These are phyloP conservation scores for Gymnothorax reevesii DNA, from an alignment of 2,797 vertebrate genomes.

Conservation along the genomic window DNA sequence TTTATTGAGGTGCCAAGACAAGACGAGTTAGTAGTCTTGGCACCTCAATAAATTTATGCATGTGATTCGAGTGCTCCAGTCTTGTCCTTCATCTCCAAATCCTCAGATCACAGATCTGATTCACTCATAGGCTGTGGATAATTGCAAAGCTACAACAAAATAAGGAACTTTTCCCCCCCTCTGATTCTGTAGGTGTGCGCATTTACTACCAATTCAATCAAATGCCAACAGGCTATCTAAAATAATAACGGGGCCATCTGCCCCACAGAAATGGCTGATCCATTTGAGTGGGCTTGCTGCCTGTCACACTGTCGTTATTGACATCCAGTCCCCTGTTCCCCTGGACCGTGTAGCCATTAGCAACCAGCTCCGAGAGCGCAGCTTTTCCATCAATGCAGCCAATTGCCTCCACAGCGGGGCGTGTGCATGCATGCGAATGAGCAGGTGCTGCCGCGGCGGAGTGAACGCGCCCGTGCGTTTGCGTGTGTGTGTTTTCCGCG, in stretches of 20 bases:
- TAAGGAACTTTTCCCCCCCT: not conserved
- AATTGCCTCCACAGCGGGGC: constrained; percentile 38
- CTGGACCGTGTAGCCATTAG: constrained; percentile 49
- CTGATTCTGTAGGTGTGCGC: not conserved
- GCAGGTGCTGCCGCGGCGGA: constrained; percentile 36
- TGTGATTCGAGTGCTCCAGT: no score
- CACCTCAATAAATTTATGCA: no score
- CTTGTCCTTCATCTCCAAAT: not conserved
- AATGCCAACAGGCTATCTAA: not conserved
- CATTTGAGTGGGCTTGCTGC: constrained; percentile 12
- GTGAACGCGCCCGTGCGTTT: not conserved
- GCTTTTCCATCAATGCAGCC: constrained; percentile 37
- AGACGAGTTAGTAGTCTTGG: no score
- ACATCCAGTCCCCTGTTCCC: constrained; percentile 25
- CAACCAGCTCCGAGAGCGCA: constrained; percentile 44
- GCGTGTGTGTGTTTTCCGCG: not conserved
- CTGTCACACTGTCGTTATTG: constrained; percentile 26
- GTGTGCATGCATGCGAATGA: constrained; percentile 46
- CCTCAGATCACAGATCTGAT: not conserved
- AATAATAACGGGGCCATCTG: not conserved
- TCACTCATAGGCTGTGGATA: not conserved
- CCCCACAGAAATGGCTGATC: not conserved
- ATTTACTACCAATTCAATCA: not conserved
- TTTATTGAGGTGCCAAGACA: no score
- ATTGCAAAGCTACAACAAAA: not conserved